Conservation (phyloP, 2,113 vertebrate genomes). For the Genyomyrus donnyi region DNA sequence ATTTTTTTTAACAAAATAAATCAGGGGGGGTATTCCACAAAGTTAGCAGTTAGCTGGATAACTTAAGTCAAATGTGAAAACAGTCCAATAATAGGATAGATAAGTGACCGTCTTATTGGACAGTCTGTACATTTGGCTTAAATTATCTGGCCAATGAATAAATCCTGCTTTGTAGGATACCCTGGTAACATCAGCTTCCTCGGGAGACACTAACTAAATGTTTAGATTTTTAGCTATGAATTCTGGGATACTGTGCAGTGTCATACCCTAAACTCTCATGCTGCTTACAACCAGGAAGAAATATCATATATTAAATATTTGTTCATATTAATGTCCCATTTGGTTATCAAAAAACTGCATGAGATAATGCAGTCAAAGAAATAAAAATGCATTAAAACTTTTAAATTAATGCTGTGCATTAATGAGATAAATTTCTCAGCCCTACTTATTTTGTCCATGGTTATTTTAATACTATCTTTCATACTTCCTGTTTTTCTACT, state of each 20-base stretch:
- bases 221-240: not conserved
- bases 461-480: not conserved
- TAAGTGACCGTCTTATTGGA: not conserved
- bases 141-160: not conserved
- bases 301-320: not conserved
- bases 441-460: not conserved
- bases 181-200: not conserved
- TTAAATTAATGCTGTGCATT: not conserved
- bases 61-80: too few species aligned
- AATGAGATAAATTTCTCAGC: not conserved
- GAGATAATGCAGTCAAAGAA: not conserved
- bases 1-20: too few species aligned
- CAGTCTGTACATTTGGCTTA: not conserved
- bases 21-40: too few species aligned
- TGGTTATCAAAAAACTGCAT: not conserved
- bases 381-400: not conserved
- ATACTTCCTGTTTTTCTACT: not conserved
- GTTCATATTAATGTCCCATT: not conserved
- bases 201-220: not conserved
- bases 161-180: not conserved
- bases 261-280: not conserved
- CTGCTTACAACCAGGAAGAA: not conserved
- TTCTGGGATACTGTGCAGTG: not conserved
- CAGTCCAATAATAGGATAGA: too few species aligned
- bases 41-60: too few species aligned